Percentiles rank a stretch among this genome's conserved stretches.
Evolutionary conservation across 1,140 invertebrate genomes (phyloP).

Genomic region (Drosophila insularis): DNA sequence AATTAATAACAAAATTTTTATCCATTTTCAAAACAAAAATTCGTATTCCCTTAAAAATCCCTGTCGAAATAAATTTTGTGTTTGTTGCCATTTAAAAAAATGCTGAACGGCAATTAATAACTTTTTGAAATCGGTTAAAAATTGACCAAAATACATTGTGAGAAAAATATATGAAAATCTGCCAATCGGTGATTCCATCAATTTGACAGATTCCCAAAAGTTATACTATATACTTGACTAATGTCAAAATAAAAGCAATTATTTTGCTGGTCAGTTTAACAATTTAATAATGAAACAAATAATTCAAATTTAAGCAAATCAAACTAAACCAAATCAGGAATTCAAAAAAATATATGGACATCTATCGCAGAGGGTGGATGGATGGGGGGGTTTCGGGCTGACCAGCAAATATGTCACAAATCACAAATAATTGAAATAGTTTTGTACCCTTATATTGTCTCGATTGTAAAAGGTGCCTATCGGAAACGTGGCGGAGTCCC

Average conservation of each 20-base stretch:
- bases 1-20: no score
- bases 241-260: not conserved
- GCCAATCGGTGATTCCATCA: no score
- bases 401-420: not conserved
- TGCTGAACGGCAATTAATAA: no score
- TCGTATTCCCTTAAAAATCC: no score
- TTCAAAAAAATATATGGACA: not conserved
- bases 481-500: slow-evolving; percentile 49
- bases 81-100: no score
- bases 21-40: no score
- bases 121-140: no score
- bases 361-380: not conserved
- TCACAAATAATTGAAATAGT: not conserved
- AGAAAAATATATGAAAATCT: no score
- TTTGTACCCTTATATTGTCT: not conserved
- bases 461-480: not conserved
- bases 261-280: not conserved
- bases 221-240: no score
- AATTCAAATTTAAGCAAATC: not conserved
- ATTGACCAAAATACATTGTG: no score
- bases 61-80: no score
- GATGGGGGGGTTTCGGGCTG: not conserved
- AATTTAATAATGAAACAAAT: not conserved
- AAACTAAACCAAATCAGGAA: not conserved
- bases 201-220: no score